A percentile compares a stretch with the other conserved stretches of the same genome.
Evolutionary conservation across 2,888 invertebrate genomes (phyloP).

Genomic region (Cryptus armator): DNA sequence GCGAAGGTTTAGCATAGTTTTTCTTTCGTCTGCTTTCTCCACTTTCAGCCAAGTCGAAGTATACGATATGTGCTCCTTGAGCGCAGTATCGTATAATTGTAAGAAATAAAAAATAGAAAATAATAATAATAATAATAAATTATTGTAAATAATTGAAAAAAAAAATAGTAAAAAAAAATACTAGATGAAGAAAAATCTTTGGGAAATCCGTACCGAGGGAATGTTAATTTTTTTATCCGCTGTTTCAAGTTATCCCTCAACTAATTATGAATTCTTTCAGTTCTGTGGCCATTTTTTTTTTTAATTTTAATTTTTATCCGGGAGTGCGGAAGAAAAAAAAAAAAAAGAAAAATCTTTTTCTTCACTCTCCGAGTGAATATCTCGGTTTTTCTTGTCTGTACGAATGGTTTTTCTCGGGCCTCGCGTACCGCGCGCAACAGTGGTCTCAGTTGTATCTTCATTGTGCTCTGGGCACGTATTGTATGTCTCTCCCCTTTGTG

Average conservation of each 20-base stretch:
- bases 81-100: not conserved
- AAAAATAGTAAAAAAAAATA: no score
- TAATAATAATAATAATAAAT: no score
- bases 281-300: not conserved
- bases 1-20: not conserved
- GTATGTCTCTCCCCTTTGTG: conserved; percentile 40
- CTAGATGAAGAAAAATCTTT: no score
- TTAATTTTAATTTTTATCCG: not conserved
- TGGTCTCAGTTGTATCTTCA: conserved; percentile 10
- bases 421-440: conserved; percentile 1
- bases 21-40: not conserved
- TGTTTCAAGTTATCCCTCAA: no score
- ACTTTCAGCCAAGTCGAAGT: not conserved
- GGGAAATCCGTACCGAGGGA: no score
- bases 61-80: not conserved
- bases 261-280: no score
- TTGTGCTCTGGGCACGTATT: conserved; percentile 50
- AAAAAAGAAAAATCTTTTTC: not conserved
- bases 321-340: not conserved
- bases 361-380: not conserved
- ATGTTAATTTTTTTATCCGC: no score
- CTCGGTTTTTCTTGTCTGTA: not conserved
- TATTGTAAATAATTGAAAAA: no score
- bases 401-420: not conserved
- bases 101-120: no score